phyloP scores from a whole-genome alignment of 2,797 vertebrate species.

The Anas acuta region DNA sequence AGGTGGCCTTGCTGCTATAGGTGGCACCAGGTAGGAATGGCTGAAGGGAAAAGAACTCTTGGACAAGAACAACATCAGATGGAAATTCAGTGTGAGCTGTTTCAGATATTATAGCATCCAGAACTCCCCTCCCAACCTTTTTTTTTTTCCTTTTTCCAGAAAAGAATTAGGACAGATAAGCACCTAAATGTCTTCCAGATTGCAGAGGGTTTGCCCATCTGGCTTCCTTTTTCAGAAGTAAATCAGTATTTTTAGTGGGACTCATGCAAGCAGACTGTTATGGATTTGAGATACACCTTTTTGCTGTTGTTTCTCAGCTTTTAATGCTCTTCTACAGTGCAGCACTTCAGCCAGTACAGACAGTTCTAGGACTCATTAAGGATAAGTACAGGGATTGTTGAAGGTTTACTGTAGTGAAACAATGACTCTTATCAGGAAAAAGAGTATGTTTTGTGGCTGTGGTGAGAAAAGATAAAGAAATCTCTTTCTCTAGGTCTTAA shows the following conservation, averaged over 20 bases:
- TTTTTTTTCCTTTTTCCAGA: background rate
- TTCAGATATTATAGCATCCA: background rate
- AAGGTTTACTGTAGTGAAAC: background rate
- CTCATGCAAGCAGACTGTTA: background rate
- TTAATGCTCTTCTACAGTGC: background rate
- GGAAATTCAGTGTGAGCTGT: background rate
- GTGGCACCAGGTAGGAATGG: background rate
- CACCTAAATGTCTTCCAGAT: background rate
- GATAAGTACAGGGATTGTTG: background rate
- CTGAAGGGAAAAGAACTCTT: background rate
- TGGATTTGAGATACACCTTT: background rate
- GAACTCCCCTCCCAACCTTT: background rate
- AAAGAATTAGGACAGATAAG: background rate
- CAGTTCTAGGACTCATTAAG: background rate
- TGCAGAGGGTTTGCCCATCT: background rate
- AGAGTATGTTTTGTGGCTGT: background rate
- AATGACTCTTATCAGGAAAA: background rate
- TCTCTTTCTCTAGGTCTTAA: background rate
- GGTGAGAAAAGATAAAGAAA: background rate
- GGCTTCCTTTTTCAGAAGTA: background rate
- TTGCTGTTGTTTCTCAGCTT: background rate
- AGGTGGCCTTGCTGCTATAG: background rate
- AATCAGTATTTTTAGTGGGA: background rate
- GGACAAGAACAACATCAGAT: background rate
- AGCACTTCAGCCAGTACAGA: background rate